Evolutionary conservation across 1,140 invertebrate species (phyloP).

Genomic region (Pseudobourletiella spinata): DNA sequence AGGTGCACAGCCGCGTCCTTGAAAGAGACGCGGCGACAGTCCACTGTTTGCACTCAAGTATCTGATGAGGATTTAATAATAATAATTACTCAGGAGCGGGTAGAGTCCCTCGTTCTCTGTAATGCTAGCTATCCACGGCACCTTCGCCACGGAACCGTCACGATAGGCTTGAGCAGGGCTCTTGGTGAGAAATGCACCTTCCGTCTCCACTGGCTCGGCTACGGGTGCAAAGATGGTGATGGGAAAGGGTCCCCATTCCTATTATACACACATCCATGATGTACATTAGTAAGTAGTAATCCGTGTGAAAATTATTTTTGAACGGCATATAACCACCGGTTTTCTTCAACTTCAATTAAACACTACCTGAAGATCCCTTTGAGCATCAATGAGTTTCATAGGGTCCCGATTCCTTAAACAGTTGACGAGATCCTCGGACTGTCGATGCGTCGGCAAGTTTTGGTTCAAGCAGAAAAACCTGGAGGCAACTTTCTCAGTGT

Average conservation of each 20-base stretch:
- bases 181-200: conserved; percentile 13
- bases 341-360: too few relatives aligned
- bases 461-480: not conserved
- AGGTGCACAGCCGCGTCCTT: too few relatives aligned
- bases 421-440: conserved; percentile 3
- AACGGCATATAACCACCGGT: too few relatives aligned
- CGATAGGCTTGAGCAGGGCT: conserved; percentile 17
- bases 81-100: conserved; percentile 6
- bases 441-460: not conserved
- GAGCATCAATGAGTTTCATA: conserved; percentile 7
- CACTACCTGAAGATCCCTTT: conserved; percentile 9
- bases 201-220: conserved; percentile 1
- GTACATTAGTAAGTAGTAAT: too few relatives aligned
- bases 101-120: conserved; percentile 14
- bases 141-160: conserved; percentile 7
- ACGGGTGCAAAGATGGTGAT: conserved; percentile 14
- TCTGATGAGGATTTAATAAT: not conserved
- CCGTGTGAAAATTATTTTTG: too few relatives aligned
- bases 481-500: not conserved
- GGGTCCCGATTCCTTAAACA: conserved; percentile 14
- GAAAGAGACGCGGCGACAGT: too few relatives aligned
- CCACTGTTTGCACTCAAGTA: too few relatives aligned
- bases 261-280: too few relatives aligned
- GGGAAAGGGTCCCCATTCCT: conserved; percentile 16
- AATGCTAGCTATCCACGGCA: conserved; percentile 18